Percentiles rank a stretch among this genome's conserved stretches.
Conservation (phyloP, 2,888 invertebrate species). For the Drosophila neutralis region DNA sequence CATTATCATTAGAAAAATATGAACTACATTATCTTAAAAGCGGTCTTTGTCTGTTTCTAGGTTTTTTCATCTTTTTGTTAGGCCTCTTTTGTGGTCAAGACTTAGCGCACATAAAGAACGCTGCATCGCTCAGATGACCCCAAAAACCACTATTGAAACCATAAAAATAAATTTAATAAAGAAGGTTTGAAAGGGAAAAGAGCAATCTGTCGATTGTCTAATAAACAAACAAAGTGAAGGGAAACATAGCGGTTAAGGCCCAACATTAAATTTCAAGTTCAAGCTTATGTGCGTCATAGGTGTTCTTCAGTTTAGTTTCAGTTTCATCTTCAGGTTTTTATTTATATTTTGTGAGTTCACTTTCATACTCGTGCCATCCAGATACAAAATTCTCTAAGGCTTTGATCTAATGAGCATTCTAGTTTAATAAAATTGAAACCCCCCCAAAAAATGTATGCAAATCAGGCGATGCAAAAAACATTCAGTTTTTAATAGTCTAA, state of each 20-base stretch:
- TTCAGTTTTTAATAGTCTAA: neutral
- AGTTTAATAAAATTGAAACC: slow-evolving; percentile 5
- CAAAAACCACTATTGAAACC: slow-evolving; percentile 41
- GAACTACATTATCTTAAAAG: slow-evolving; percentile 52
- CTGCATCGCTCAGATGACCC: slow-evolving; percentile 54
- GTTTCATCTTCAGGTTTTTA: slow-evolving; percentile 9
- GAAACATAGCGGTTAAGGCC: slow-evolving; percentile 56
- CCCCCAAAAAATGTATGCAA: slow-evolving; percentile 21
- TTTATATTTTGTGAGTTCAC: slow-evolving; percentile 12
- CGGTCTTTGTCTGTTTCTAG: slow-evolving; percentile 22
- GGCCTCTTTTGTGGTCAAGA: slow-evolving; percentile 42
- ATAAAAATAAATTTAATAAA: slow-evolving; percentile 13
- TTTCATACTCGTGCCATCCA: slow-evolving; percentile 20
- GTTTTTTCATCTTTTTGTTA: slow-evolving; percentile 25
- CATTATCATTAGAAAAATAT: slow-evolving; percentile 52
- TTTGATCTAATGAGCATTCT: slow-evolving; percentile 9
- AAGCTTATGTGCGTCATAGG: slow-evolving; percentile 59
- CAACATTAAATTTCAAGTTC: slow-evolving; percentile 67
- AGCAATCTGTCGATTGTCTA: slow-evolving; percentile 30
- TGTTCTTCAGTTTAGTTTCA: slow-evolving; percentile 20
- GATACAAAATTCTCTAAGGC: neutral
- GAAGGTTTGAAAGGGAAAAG: slow-evolving; percentile 9
- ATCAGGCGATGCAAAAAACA: slow-evolving; percentile 5
- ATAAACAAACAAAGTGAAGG: slow-evolving; percentile 56
- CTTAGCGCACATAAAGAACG: slow-evolving; percentile 42